Base-by-base conservation (phyloP, 2,888 invertebrate species). In the Muschampia plurimacula region DNA sequence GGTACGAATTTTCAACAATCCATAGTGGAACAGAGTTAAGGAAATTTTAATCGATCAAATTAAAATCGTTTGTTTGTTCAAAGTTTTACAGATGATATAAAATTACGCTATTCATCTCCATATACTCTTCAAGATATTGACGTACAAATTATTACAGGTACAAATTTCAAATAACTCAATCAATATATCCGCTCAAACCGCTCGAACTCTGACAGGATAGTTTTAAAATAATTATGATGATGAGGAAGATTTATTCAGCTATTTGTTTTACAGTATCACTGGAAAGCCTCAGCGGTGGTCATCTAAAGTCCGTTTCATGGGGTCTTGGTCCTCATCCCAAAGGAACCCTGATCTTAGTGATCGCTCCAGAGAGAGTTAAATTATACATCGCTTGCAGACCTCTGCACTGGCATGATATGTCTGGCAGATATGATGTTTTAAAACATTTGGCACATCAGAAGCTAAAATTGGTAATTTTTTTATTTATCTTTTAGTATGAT, bases 341-440 rank as follows among this genome's bases (percentile, higher is more conserved):
- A 28, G 92, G 94, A 1, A 92, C 95, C 5, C 85, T 95, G 0
- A 90, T 96, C 5, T 90, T 95, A 70, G 95, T 95, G 12, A 87
- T 96, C 75, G 95, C 95, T 0, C 92, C 95, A 0, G 95, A 95
- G 2, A 95, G 95, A 76, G 95, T 96, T 28, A 95, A 96, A 77
- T 87, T 97, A 41, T 95, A 95, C 79, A 93, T 96, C 4, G 96
- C 96, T 79, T 97, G 97, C 82, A 91, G 93, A 39, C 91, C 95
- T 1, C 95, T 96, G 74, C 97, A 96, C 55, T 95, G 95, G 87
- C 95, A 97, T 36, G 88, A 95, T 9, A 95, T 96, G 81, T 94
- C 95, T 7, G 94, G 94, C 65, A 92, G 95, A 83, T 94, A 95
- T 76, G 95, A 96, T 76, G 93, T 96, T 87, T 91, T 95, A 79